These are phyloP conservation scores for Helostoma temminkii DNA, from an alignment of 2,797 vertebrate genomes.

Conservation along the genomic window DNA sequence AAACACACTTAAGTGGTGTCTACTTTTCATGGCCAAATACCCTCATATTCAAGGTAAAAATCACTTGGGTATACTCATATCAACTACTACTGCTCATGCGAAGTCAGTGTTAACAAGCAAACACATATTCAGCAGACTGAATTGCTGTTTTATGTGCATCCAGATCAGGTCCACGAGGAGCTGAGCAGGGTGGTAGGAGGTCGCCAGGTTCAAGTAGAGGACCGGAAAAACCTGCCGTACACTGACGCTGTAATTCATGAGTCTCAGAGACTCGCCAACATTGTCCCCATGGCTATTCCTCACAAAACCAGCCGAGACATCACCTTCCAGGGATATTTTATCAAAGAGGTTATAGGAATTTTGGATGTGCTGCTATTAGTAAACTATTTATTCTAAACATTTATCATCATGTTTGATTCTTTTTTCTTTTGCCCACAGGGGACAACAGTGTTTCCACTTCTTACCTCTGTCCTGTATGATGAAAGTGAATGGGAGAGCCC, in stretches of 20 bases:
- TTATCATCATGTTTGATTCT: too few relatives aligned
- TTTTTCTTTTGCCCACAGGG: constrained; percentile 53
- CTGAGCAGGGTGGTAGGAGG: constrained; percentile 47
- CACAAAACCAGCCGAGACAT: constrained; percentile 71
- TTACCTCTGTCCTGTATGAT: constrained; percentile 75
- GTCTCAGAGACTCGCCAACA: constrained; percentile 65
- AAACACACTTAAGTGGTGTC: constrained; percentile 67
- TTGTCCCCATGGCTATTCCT: constrained; percentile 55
- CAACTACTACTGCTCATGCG: background rate
- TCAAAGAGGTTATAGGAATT: constrained; percentile 59
- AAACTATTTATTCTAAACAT: background rate
- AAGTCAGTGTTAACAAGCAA: background rate
- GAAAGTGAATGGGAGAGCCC: constrained; percentile 77
- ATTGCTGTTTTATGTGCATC: background rate
- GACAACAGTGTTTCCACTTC: constrained; percentile 72
- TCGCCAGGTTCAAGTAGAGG: constrained; percentile 50
- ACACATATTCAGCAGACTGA: background rate
- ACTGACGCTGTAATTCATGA: constrained; percentile 77
- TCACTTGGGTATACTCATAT: background rate
- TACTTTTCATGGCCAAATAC: constrained; percentile 76
- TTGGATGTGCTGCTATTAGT: background rate
- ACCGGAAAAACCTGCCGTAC: constrained; percentile 71
- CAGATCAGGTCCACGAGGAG: constrained; percentile 33
- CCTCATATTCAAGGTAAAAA: constrained; percentile 72
- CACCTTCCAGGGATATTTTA: constrained; percentile 77